Base-by-base conservation (phyloP, 1,140 invertebrate genomes). In the Magallana ariakensis region DNA sequence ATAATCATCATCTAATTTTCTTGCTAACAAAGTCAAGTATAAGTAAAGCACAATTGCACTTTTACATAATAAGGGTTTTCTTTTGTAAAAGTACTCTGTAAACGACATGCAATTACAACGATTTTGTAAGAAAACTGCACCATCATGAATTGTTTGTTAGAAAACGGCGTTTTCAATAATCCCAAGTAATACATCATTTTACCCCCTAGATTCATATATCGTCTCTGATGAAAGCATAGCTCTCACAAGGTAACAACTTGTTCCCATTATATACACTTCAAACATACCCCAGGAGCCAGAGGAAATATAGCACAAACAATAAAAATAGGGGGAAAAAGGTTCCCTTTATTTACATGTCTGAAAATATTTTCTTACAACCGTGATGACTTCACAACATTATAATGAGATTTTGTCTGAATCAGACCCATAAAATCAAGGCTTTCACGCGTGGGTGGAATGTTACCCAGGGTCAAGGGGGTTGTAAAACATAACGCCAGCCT, bases 331-430 rank as follows among this genome's bases (percentile, higher is more conserved):
- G 33, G 33, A 15, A 75, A 26, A 7, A 9, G 19, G 22, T 75
- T 75, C 33, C 33, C 22, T 10, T 60, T 60, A 13, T 60, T 60
- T 22, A 26, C 33, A 11, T 26, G 66, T 75, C 66, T 75, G 66
- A 75, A 75, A 75, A 26, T 75, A 75, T 75, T 75, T 75, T 13
- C 66, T 75, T 75, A 13, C 15, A 19, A 13, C 22, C 66, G 66
- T 3, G 66, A 75, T 75, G 66, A 75, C 22, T 75, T 75, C 66
- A 75, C 66, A 75, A 75, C 22, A 26, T 75, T 75, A 13, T 75
- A 75, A 75, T 75, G 66, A 75, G 66, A 11, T 75, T 75, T 70
- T 22, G 66, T 9, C 66, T 75, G 22, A 33, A 75, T 75, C 10
- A 75, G 66, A 8, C 22, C 66, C 66, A 75, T 75, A 75, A 75